Evolutionary conservation across 2,797 vertebrate species (phyloP), one percentile per base, ranked within the genome.

Genomic region (Xenopus petersii): DNA sequence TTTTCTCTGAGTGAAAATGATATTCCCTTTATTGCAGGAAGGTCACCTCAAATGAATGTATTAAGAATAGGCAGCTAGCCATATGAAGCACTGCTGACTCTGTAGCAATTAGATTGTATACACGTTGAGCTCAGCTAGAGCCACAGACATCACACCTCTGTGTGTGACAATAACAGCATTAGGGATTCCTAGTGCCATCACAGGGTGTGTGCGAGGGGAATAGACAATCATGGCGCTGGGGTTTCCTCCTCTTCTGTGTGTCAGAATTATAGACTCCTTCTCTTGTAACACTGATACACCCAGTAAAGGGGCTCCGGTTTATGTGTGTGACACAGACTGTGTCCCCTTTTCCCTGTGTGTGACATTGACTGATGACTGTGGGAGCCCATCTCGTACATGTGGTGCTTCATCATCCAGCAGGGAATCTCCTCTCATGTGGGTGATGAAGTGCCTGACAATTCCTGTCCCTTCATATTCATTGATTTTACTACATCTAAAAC

Each of bases 1-100:
- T 51, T 51, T 51, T 51, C 49, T 15, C 54, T 56, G 67, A 66
- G 69, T 71, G 73, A 75, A 73, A 73, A 67, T 72, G 56, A 56
- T 62, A 64, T 80, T 77, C 67, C 78, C 67, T 67, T 80, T 80
- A 79, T 82, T 67, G 61, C 58, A 72, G 63, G 67, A 71, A 76
- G 81, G 73, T 80, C 73, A 71, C 81, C 36, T 79, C 59, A 47
- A 58, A 78, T 59, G 65, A 80, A 75, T 80, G 79, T 79, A 72
- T 71, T 70, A 79, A 62, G 73, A 72, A 75, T 67, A 59, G 51
- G 58, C 61, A 70, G 56, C 75, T 70, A 61, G 70, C 78, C 75
- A 78, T 75, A 80, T 77, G 74, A 69, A 42, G 16, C 42, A n/a
- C 11, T 62, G 70, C 64, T 77, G 75, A 59, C 33, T n/a, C 64